Conservation (phyloP, 1,140 invertebrate species). For the Manduca sexta region DNA sequence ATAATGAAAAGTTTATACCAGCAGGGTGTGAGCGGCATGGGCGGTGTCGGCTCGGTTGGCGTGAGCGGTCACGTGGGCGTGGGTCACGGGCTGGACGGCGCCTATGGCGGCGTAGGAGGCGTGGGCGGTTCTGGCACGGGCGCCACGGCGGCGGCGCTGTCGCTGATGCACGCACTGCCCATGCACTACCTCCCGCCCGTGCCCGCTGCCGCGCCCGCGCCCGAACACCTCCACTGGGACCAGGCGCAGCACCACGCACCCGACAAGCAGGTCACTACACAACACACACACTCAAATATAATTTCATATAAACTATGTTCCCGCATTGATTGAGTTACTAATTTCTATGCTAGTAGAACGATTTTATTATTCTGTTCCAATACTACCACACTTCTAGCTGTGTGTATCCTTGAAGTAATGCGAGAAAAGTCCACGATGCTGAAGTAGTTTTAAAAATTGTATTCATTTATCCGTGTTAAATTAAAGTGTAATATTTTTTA, state of each 20-base stretch:
- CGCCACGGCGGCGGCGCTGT: constrained; percentile 50
- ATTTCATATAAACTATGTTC: not conserved
- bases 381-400: too few relatives aligned
- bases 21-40: constrained; percentile 32
- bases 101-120: constrained; percentile 9
- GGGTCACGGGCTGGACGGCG: constrained; percentile 9
- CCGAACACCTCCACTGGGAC: constrained; percentile 37
- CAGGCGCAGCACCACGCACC: constrained; percentile 36
- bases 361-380: too few relatives aligned
- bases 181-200: constrained; percentile 53
- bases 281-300: constrained; percentile 3
- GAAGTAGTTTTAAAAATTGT: not conserved
- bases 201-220: constrained; percentile 19
- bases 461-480: too few relatives aligned
- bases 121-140: constrained; percentile 11
- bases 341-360: too few relatives aligned
- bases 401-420: too few relatives aligned
- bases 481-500: too few relatives aligned
- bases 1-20: too few relatives aligned
- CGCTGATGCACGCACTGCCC: constrained; percentile 60
- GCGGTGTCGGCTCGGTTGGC: constrained; percentile 19
- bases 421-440: not conserved
- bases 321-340: too few relatives aligned
- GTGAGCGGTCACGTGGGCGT: constrained; percentile 21
- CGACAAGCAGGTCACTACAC: constrained; percentile 48